Evolutionary conservation across 2,888 invertebrate genomes (phyloP).

Genomic region (Aspidiotus destructor): DNA sequence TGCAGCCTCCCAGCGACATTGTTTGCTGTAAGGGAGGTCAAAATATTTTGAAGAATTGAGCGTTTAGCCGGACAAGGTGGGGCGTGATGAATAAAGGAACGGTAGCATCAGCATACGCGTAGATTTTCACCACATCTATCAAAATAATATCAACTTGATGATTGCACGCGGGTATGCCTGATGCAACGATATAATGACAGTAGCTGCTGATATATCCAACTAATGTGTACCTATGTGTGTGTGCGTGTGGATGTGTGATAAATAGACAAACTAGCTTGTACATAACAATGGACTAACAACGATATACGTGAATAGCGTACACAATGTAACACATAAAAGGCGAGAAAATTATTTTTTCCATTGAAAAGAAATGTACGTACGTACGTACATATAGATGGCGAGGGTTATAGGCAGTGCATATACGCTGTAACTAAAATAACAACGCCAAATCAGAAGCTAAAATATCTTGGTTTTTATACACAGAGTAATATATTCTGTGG

Average conservation of each 20-base stretch:
- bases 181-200: too few relatives aligned
- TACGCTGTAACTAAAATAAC: slow-evolving; percentile 25
- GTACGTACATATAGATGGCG: slow-evolving; percentile 1
- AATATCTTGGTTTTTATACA: slow-evolving; percentile 24
- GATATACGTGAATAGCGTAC: slow-evolving; percentile 29
- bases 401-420: slow-evolving; percentile 16
- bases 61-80: too few relatives aligned
- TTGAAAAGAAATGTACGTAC: slow-evolving; percentile 23
- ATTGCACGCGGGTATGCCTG: too few relatives aligned
- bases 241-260: slow-evolving; percentile 2
- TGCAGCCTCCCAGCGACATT: too few relatives aligned
- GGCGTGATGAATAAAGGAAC: too few relatives aligned
- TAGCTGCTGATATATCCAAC: too few relatives aligned
- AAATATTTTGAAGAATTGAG: too few relatives aligned
- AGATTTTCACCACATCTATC: too few relatives aligned
- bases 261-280: slow-evolving; percentile 13
- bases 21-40: too few relatives aligned
- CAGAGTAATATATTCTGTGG: slow-evolving; percentile 3
- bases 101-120: too few relatives aligned
- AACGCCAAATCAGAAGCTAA: slow-evolving; percentile 30
- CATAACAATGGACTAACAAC: slow-evolving; percentile 18
- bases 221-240: not conserved
- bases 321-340: slow-evolving; percentile 26
- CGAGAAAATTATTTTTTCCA: slow-evolving; percentile 27
- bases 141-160: too few relatives aligned